phyloP scores from a whole-genome alignment of 2,797 vertebrate species.

The Hylomyscus alleni region DNA sequence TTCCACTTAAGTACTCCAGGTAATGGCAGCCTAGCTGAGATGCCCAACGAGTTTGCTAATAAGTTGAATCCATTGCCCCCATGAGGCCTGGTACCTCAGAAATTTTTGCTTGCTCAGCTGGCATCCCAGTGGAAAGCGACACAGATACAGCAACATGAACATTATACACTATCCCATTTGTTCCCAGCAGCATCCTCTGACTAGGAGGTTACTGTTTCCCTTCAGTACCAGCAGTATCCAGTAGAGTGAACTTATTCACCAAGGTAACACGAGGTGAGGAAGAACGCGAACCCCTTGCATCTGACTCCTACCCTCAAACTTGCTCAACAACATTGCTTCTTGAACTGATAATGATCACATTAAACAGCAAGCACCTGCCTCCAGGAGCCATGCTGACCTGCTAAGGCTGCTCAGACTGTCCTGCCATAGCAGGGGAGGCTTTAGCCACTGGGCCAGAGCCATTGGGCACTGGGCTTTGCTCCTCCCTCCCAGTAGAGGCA shows the following conservation, averaged over 20 bases:
- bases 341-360: background rate
- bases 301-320: conserved; percentile 8
- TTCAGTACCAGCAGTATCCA: background rate
- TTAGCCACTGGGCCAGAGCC: background rate
- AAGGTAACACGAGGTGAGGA: background rate
- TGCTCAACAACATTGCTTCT: background rate
- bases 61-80: background rate
- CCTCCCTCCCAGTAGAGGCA: conserved; percentile 30
- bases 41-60: background rate
- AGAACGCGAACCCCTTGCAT: background rate
- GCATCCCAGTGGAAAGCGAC: background rate
- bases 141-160: no score
- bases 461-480: conserved; percentile 49
- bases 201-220: background rate
- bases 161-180: background rate
- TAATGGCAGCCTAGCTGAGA: background rate
- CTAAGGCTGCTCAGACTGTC: background rate
- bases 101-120: background rate
- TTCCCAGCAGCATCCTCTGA: background rate
- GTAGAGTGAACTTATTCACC: background rate
- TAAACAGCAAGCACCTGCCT: background rate
- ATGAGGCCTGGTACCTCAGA: conserved; percentile 7
- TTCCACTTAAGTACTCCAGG: background rate
- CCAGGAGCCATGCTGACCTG: conserved; percentile 5
- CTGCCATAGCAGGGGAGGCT: background rate